These are phyloP conservation scores for Triplophysa tibetana DNA, from an alignment of 2,113 vertebrate genomes.

Conservation along the genomic window DNA sequence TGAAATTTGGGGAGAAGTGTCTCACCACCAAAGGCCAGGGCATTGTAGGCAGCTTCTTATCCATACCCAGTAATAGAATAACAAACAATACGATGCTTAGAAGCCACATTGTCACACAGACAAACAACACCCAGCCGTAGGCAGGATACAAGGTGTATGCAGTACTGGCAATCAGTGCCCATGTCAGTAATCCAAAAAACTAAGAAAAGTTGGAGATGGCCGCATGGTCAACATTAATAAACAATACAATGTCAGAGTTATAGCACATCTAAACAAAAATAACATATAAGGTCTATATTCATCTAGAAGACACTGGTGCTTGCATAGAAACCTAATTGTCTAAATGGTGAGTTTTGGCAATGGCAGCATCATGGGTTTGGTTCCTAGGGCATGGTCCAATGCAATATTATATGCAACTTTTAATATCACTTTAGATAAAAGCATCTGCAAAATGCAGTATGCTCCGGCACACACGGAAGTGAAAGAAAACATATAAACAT, in stretches of 20 bases:
- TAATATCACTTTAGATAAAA: too few relatives aligned
- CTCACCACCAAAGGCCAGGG: conserved; percentile 86
- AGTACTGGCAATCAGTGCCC: conserved; percentile 80
- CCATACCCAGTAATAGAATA: conserved; percentile 74
- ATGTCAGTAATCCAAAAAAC: conserved; percentile 86
- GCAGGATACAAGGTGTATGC: conserved; percentile 50
- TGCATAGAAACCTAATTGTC: too few relatives aligned
- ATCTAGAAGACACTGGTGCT: too few relatives aligned
- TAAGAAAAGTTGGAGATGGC: conserved; percentile 53
- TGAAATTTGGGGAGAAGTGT: conserved; percentile 13
- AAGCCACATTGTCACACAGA: conserved; percentile 86
- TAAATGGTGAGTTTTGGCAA: too few relatives aligned
- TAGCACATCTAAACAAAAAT: background rate
- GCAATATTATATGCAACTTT: too few relatives aligned
- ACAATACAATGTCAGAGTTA: background rate
- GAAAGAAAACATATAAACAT: background rate
- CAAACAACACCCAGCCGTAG: conserved; percentile 93
- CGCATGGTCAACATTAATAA: background rate
- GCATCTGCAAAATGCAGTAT: too few relatives aligned
- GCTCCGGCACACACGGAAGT: background rate
- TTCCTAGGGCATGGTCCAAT: too few relatives aligned
- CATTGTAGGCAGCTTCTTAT: conserved; percentile 67
- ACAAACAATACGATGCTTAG: conserved; percentile 80
- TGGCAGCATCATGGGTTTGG: too few relatives aligned
- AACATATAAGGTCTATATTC: background rate